Evolutionary conservation across 1,140 invertebrate species (phyloP).

Genomic region (Saccostrea glomerata): DNA sequence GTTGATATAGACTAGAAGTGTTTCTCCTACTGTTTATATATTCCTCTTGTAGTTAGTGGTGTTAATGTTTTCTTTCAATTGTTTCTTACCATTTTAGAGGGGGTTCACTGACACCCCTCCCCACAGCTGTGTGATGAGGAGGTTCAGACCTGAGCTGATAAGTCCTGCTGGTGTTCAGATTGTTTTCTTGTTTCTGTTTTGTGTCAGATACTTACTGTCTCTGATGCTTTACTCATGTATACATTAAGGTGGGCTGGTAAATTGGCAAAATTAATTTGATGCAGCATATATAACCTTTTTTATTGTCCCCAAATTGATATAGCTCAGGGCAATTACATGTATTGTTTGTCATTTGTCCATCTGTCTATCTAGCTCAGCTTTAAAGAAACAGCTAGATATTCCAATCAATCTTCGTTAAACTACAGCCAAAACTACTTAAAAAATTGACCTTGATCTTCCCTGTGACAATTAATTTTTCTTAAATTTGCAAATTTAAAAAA

Average conservation of each 20-base stretch:
- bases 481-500: too few relatives aligned
- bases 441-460: too few relatives aligned
- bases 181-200: constrained; percentile 9
- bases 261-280: too few relatives aligned
- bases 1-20: constrained; percentile 20
- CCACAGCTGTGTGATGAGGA: constrained; percentile 20
- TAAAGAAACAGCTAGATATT: too few relatives aligned
- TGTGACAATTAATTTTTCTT: too few relatives aligned
- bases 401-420: too few relatives aligned
- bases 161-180: not conserved
- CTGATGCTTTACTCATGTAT: not conserved
- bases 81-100: not conserved
- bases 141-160: constrained; percentile 17
- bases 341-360: too few relatives aligned
- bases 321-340: too few relatives aligned
- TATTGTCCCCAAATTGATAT: too few relatives aligned
- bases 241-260: not conserved
- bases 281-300: too few relatives aligned
- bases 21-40: constrained; percentile 32
- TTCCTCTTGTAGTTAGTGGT: constrained; percentile 26
- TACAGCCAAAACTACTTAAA: too few relatives aligned
- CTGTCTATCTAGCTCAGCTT: too few relatives aligned
- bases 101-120: constrained; percentile 9
- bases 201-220: not conserved
- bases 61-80: constrained; percentile 35